Percentiles rank a stretch among this genome's conserved stretches.
Evolutionary conservation across 2,797 vertebrate species (phyloP).

Genomic region (Threskiornis aethiopicus): DNA sequence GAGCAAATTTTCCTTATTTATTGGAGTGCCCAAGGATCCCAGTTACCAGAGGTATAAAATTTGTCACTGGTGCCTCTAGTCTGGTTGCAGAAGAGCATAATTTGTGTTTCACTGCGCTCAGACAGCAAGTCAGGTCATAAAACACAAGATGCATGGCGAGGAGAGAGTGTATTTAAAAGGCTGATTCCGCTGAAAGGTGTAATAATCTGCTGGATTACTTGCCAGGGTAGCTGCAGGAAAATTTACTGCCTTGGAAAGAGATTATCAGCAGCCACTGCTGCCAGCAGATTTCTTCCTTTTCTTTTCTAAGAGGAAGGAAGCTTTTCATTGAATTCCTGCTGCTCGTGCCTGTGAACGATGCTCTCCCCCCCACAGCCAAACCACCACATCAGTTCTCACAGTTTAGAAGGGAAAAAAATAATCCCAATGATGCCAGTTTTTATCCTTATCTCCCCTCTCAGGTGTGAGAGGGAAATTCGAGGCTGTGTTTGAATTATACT

Average conservation of each 20-base stretch:
- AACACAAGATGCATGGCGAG: background rate
- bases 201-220: slow-evolving; percentile 36
- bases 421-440: accelerated
- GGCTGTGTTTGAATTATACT: background rate
- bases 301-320: slow-evolving; percentile 33
- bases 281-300: slow-evolving; percentile 23
- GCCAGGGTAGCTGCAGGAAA: slow-evolving; percentile 5
- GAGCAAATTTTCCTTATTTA: background rate
- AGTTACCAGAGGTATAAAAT: background rate
- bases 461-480: background rate
- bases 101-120: background rate
- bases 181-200: slow-evolving; percentile 36
- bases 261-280: slow-evolving; percentile 20
- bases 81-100: background rate
- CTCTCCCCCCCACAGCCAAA: background rate
- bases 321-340: slow-evolving; percentile 24
- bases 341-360: background rate
- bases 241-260: slow-evolving; percentile 58
- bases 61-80: background rate
- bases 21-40: background rate
- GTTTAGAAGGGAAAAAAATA: background rate
- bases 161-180: background rate
- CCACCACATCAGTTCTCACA: background rate
- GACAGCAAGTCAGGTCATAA: background rate
- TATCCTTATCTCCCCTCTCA: background rate